Evolutionary conservation across 92 coral and sea anemone genomes (phyloP), one percentile per base, ranked within the genome.

Genomic region (Epizoanthus rinbou): DNA sequence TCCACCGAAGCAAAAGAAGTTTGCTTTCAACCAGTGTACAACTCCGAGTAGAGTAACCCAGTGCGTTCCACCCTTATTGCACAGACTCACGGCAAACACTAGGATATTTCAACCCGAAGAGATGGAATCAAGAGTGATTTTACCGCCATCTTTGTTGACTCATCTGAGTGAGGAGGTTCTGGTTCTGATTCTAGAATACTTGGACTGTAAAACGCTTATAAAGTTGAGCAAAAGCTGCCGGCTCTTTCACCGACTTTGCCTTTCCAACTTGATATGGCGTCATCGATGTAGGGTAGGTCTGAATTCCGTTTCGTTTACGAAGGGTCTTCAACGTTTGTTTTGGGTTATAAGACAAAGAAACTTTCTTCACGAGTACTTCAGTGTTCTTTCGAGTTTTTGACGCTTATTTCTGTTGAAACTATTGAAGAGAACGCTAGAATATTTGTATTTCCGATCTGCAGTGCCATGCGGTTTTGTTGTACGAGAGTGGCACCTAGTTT

Each of bases 221-320:
- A 91, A 90, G 79, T 72, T 97, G 93, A 95, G 99, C 90, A 97
- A 97, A 74, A 94, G 98, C 75, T 97, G 97, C 88, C 98, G 97
- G 62, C 92, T 97, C 35, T 97, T 97, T 84, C 94, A 97, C 67
- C 99, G 99, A 53, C 99, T 97, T 68, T 92, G 98, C 84, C 99
- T 94, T 47, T 94, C 99, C 80, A 91, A 97, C 93, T 93, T 97
- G 87, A 97, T 97, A 97, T 97, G 99, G 99, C 99, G 99, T 97
- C 99, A 97, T 90, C 99, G 98, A 25, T 97, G 99, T 73, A 97
- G 92, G 98, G 99, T 97, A 90, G 86, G 99, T 95, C 64, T 75
- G 76, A 86, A 66, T 76, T 84, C 80, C 53, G 71, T 75, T 69
- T 76, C 80, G 57, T 86, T 89, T 81, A 74, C 76, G 80, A 74